phyloP scores from a whole-genome alignment of 2,888 invertebrate species.

The Xestobium rufovillosum region DNA sequence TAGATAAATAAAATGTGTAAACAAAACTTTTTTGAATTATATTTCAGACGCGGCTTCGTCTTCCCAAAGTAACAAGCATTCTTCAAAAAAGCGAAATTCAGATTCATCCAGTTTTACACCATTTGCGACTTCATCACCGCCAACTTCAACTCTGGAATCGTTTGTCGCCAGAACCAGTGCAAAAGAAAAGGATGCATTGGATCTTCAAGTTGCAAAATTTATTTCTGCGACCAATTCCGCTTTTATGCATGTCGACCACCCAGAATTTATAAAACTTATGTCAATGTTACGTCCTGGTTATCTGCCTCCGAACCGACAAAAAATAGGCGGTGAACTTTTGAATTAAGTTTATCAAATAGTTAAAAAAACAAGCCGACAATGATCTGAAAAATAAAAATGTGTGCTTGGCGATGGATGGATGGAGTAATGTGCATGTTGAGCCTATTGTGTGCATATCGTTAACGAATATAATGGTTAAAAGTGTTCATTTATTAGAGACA shows the following conservation, averaged over 20 bases:
- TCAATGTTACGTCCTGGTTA: conserved; percentile 18
- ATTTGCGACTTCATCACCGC: too few species aligned
- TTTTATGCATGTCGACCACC: conserved; percentile 11
- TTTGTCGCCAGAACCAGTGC: conserved; percentile 7
- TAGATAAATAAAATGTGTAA: too few species aligned
- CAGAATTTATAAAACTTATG: conserved; percentile 12
- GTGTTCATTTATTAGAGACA: conserved; percentile 14
- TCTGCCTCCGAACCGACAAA: conserved; percentile 15
- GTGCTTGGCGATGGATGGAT: conserved; percentile 19
- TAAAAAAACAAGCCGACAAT: too few species aligned
- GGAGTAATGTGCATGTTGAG: conserved; percentile 22
- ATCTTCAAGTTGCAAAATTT: conserved; percentile 14
- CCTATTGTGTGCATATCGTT: conserved; percentile 15
- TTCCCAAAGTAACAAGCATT: too few species aligned
- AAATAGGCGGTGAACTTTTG: conserved; percentile 11
- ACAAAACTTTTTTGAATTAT: too few species aligned
- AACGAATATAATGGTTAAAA: conserved; percentile 1
- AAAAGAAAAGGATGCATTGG: conserved; percentile 8
- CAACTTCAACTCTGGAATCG: too few species aligned
- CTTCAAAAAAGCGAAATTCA: too few species aligned
- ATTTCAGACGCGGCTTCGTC: too few species aligned
- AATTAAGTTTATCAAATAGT: conserved; percentile 18
- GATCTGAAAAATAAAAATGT: conserved; percentile 12
- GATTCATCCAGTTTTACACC: too few species aligned
- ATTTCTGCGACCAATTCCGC: conserved; percentile 15